A percentile compares a stretch with the other conserved stretches of the same genome.
phyloP scores from a whole-genome alignment of 1,140 invertebrate genomes.

The Copidosoma floridanum region DNA sequence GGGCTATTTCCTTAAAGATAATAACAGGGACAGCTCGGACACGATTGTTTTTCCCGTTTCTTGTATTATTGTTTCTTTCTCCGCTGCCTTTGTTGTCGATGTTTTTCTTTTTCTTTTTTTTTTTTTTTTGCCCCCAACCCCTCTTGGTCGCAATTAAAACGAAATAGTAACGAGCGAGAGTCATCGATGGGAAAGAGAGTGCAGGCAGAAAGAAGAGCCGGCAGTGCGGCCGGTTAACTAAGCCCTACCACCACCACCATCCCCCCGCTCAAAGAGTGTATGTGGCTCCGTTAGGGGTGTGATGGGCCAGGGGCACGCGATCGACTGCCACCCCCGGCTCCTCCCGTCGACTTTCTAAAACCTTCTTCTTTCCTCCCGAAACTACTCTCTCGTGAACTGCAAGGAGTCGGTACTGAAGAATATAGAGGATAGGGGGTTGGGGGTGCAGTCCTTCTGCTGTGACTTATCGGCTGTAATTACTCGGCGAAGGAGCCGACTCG shows the following conservation, averaged over 20 bases:
- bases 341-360: no score
- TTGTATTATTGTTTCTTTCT: no score
- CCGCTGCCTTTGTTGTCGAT: no score
- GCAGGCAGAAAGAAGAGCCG: no score
- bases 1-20: conserved; percentile 24
- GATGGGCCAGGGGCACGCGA: conserved; percentile 22
- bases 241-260: no score
- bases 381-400: neutral
- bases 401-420: neutral
- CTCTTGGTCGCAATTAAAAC: no score
- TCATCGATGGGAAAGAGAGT: conserved; percentile 2
- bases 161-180: neutral
- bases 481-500: conserved; percentile 5
- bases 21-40: conserved; percentile 10
- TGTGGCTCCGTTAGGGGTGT: neutral
- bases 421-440: neutral
- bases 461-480: conserved; percentile 27
- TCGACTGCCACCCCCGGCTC: no score
- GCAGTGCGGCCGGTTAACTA: no score
- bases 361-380: neutral
- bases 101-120: no score
- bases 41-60: no score
- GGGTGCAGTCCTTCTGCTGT: neutral
- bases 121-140: no score
- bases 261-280: no score